Percentiles rank a stretch among this genome's conserved stretches.
Evolutionary conservation across 2,113 vertebrate genomes (phyloP).

Genomic region (Microtus montanus): DNA sequence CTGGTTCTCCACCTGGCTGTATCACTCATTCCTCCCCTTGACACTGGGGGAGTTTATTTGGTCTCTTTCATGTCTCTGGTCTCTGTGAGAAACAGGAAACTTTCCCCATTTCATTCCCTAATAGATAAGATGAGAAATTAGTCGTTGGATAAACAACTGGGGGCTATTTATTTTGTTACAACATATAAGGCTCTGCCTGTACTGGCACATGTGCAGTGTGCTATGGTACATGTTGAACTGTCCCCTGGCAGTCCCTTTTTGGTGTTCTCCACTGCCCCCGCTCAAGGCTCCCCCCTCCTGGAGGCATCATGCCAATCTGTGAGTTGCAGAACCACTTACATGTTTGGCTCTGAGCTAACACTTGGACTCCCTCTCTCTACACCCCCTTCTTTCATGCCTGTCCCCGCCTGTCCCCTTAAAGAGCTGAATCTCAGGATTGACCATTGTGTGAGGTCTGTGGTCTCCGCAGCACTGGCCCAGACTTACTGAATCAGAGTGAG

Average conservation of each 20-base stretch:
- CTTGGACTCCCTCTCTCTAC: rapidly evolving
- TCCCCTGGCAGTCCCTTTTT: neutral
- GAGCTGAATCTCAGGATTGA: neutral
- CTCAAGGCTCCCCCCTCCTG: neutral
- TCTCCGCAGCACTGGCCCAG: neutral
- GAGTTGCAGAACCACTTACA: neutral
- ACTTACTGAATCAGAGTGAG: neutral
- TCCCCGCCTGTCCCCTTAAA: rapidly evolving
- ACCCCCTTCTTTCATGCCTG: no score
- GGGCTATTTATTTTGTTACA: conserved; percentile 20
- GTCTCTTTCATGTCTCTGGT: conserved; percentile 83
- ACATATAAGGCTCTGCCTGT: conserved; percentile 65
- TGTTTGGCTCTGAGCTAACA: neutral
- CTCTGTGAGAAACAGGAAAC: conserved; percentile 86
- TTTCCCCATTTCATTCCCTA: conserved; percentile 87
- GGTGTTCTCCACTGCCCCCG: neutral
- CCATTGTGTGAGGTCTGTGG: neutral
- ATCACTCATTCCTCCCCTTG: conserved; percentile 69
- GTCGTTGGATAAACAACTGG: conserved; percentile 82
- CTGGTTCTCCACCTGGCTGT: neutral
- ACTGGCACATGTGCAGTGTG: neutral
- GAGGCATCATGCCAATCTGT: neutral
- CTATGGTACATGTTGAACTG: rapidly evolving
- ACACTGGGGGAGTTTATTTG: conserved; percentile 80
- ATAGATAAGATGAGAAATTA: conserved; percentile 89